Base-by-base conservation (phyloP, 2,797 vertebrate genomes). In the Cirrhinus molitorella region DNA sequence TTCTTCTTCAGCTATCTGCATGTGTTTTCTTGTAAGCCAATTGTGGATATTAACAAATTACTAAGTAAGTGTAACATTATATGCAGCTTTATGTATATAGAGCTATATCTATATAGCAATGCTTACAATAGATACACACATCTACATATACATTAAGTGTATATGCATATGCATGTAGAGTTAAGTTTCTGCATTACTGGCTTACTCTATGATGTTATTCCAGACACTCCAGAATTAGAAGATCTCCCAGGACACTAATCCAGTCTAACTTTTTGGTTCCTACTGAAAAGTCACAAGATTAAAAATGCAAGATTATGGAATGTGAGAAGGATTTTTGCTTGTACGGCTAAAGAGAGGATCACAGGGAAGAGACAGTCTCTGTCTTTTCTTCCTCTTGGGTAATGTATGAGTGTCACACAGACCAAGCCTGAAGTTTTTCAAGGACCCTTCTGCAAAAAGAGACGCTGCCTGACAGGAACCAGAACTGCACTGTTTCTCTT, bases 271-370 rank as follows among this genome's bases (percentile, higher is more conserved):
- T 70, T 86, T 67, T 19, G 34, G 55, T 55, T 25, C 17, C 68
- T 68, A 49, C 53, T 3, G 19, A 61, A 49, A 72, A 63, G 63
- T 71, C 77, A 16, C 51, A 75, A 63, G 72, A 84, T 80, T 51
- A 83, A 83, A 45, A 67, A 67, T 79, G 45, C 67, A 74, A 68
- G 74, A 87, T 85, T 83, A 85, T 37, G 76, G 67, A 79, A 84
- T 85, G 71, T 68, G 37, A 77, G 74, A 87, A 68, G 70, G 71
- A 80, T 77, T 85, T 85, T 83, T 83, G 53, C 65, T 79, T 43
- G 67, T 87, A 66, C 34, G 19, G 49, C 45, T 80, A n/a, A 51
- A 45, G 74, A 79, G 63, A 37, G 67, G 75, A 83, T 85, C 72
- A 75, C 67, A 77, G 66, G 31, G 31, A 34, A 34, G 31, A 34